Evolutionary conservation across 1,140 invertebrate species (phyloP).

Genomic region (Scylla paramamosain): DNA sequence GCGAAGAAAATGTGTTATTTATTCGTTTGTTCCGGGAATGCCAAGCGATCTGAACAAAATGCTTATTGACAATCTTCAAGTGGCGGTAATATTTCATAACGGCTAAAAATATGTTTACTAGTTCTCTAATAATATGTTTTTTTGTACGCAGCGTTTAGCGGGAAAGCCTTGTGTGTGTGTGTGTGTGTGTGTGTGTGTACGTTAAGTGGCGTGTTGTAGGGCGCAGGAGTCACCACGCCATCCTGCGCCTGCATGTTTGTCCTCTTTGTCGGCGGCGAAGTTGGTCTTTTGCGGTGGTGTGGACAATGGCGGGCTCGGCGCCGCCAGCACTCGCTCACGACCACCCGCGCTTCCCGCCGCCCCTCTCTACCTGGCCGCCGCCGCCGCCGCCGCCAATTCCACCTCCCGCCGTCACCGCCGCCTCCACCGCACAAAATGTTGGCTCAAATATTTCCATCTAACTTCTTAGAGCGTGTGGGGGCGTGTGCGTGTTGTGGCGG

Average conservation of each 20-base stretch:
- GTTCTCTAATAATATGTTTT: too few relatives aligned
- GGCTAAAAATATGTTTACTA: too few relatives aligned
- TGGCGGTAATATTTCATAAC: too few relatives aligned
- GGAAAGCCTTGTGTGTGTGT: background rate
- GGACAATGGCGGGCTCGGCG: conserved; percentile 16
- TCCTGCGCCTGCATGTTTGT: conserved; percentile 1
- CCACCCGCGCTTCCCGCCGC: conserved; percentile 14
- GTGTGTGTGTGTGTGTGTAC: background rate
- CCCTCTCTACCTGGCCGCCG: background rate
- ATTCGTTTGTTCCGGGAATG: too few relatives aligned
- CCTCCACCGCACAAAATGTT: background rate
- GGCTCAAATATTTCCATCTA: too few relatives aligned
- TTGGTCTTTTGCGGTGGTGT: conserved; percentile 11
- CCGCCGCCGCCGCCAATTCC: background rate
- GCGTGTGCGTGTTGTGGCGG: background rate
- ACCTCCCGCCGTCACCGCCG: background rate
- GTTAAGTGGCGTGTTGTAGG: background rate
- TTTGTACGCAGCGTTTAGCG: background rate
- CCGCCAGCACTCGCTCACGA: background rate
- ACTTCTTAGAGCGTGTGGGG: background rate
- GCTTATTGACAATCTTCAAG: too few relatives aligned
- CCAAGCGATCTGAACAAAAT: too few relatives aligned
- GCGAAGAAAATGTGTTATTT: too few relatives aligned
- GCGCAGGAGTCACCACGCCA: conserved; percentile 1
- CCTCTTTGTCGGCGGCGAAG: conserved; percentile 17